Conservation (phyloP, 1,140 invertebrate genomes). For the Drosophila lacertosa region DNA sequence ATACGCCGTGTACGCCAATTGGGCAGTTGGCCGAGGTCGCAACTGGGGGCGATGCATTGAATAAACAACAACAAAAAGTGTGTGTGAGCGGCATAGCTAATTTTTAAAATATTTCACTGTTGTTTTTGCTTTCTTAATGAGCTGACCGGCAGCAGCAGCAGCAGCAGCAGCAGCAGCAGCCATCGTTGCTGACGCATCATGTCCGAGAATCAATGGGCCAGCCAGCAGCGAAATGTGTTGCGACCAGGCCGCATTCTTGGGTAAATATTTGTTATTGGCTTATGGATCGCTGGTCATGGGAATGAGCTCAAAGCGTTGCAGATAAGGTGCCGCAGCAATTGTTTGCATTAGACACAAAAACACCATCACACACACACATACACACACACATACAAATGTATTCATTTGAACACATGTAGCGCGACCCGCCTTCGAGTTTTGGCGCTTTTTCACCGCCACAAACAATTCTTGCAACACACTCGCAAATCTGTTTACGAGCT, state of each 20-base stretch:
- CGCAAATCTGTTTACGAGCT: conserved; percentile 58
- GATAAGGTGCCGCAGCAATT: conserved; percentile 19
- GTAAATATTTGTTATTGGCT: conserved; percentile 16
- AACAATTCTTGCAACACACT: conserved; percentile 19
- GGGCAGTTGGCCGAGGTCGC: conserved; percentile 28
- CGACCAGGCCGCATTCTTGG: conserved; percentile 1
- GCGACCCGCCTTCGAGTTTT: background rate
- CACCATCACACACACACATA: background rate
- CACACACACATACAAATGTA: background rate
- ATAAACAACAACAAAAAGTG: conserved; percentile 26
- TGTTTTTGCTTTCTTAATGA: conserved; percentile 21
- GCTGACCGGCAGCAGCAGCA: conserved; percentile 17
- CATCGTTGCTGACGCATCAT: background rate
- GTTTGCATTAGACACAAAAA: conserved; percentile 29
- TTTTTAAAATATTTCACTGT: conserved; percentile 7
- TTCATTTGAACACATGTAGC: no score
- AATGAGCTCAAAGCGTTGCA: conserved; percentile 14
- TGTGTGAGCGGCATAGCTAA: conserved; percentile 37
- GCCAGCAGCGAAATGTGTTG: background rate
- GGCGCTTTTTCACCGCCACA: background rate
- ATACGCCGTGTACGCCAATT: conserved; percentile 65
- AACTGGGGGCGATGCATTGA: conserved; percentile 32
- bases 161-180: no score
- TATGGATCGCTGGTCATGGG: conserved; percentile 19
- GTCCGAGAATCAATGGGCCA: conserved; percentile 1